Percentiles rank a stretch among this genome's conserved stretches.
phyloP scores from a whole-genome alignment of 2,113 vertebrate species.

The Pedetes capensis region DNA sequence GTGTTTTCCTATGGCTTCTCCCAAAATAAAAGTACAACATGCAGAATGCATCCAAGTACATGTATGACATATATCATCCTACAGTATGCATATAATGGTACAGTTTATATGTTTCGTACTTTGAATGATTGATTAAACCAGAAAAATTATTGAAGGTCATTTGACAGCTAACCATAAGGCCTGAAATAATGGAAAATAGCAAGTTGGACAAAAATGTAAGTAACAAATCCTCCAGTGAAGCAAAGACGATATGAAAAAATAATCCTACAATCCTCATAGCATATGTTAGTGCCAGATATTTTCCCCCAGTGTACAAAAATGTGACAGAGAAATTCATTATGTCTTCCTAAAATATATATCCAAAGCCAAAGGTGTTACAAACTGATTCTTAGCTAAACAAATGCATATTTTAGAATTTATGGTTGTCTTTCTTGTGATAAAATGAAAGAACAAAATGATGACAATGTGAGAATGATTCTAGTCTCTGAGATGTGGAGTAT shows the following conservation, averaged over 20 bases:
- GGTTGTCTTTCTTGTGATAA: conserved; percentile 40
- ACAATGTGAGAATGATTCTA: conserved; percentile 48
- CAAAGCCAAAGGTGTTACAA: neutral
- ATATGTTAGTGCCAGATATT: neutral
- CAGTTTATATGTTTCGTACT: neutral
- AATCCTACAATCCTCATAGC: neutral
- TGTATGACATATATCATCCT: neutral
- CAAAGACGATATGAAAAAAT: neutral
- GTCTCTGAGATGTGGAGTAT: neutral
- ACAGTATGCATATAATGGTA: neutral
- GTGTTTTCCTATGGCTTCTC: neutral
- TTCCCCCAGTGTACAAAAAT: neutral
- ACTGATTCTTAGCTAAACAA: conserved; percentile 48
- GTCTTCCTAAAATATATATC: neutral
- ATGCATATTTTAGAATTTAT: conserved; percentile 46
- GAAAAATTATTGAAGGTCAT: neutral
- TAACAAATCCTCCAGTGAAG: neutral
- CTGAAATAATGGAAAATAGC: neutral
- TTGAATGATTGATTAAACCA: neutral
- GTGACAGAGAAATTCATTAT: conserved; percentile 33
- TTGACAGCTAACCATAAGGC: neutral
- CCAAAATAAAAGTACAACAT: neutral
- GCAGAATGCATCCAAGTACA: neutral
- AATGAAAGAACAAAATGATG: conserved; percentile 39
- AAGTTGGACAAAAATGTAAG: neutral